These are phyloP conservation scores for Anagyrus pseudococci DNA, from an alignment of 2,888 invertebrate species.

Conservation along the genomic window DNA sequence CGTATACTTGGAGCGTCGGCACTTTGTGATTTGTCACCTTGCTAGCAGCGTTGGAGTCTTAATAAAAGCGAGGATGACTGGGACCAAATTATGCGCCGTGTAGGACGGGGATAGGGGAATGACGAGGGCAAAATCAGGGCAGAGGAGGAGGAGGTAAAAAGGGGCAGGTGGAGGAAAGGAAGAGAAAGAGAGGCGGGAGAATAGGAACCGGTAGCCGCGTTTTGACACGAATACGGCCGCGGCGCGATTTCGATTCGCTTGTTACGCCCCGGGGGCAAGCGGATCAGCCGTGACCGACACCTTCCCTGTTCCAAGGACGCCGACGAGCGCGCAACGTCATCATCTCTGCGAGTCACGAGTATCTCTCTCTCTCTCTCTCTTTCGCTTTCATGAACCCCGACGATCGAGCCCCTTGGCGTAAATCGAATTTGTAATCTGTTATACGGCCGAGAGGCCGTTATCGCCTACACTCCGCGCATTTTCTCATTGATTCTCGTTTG, in stretches of 20 bases:
- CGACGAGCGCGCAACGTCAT: constrained; percentile 52
- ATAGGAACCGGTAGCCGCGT: constrained; percentile 40
- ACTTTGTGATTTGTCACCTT: constrained; percentile 25
- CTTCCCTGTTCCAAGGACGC: constrained; percentile 52
- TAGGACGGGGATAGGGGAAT: neutral
- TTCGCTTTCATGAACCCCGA: neutral
- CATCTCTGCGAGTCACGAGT: constrained; percentile 30
- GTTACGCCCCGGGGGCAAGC: constrained; percentile 51
- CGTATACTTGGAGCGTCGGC: neutral
- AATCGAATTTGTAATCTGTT: constrained; percentile 33
- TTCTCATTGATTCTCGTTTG: neutral
- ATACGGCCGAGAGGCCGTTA: too few relatives aligned
- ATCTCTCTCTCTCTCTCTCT: neutral
- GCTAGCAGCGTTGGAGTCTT: neutral
- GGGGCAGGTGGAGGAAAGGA: neutral
- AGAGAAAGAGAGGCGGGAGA: constrained; percentile 1
- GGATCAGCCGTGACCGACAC: constrained; percentile 59
- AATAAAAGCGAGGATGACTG: constrained; percentile 10
- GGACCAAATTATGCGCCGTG: neutral
- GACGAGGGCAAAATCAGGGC: constrained; percentile 11
- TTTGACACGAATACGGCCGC: constrained; percentile 58
- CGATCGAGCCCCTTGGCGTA: constrained; percentile 15
- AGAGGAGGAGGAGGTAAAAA: constrained; percentile 18
- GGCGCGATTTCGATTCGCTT: constrained; percentile 57
- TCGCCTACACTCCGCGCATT: too few relatives aligned